phyloP scores from a whole-genome alignment of 2,888 invertebrate species.

The Drosophila picticornis region DNA sequence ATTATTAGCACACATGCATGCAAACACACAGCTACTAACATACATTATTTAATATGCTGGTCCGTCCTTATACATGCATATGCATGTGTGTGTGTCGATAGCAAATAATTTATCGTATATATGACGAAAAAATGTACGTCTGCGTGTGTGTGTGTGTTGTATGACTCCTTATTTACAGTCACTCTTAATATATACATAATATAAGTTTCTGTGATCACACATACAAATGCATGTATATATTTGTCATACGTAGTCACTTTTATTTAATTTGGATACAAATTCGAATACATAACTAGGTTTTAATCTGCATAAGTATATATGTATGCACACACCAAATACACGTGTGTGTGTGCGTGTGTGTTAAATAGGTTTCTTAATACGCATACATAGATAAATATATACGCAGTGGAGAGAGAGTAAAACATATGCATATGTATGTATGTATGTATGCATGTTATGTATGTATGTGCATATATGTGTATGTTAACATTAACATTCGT shows the following conservation, averaged over 20 bases:
- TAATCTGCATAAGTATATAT: slow-evolving; percentile 9
- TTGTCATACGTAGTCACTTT: slow-evolving; percentile 18
- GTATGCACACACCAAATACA: background rate
- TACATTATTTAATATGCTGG: background rate
- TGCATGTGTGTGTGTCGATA: background rate
- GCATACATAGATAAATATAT: slow-evolving; percentile 2
- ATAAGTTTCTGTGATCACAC: background rate
- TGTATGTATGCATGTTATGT: background rate
- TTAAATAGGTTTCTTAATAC: slow-evolving; percentile 12
- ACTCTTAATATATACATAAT: background rate
- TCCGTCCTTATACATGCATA: background rate
- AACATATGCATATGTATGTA: slow-evolving; percentile 5
- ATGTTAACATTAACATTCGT: slow-evolving; percentile 3
- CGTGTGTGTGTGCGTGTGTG: background rate
- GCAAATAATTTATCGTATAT: slow-evolving; percentile 2
- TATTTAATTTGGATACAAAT: background rate
- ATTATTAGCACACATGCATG: background rate
- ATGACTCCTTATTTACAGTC: slow-evolving; percentile 12
- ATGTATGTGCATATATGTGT: slow-evolving; percentile 6
- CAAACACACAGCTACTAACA: background rate
- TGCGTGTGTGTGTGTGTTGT: background rate
- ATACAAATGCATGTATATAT: background rate
- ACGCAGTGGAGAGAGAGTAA: slow-evolving; percentile 33
- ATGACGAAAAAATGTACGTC: background rate
- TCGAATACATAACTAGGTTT: slow-evolving; percentile 5